Percentiles rank a stretch among this genome's conserved stretches.
Conservation (phyloP, 2,888 invertebrate genomes). For the Phengaris arion region DNA sequence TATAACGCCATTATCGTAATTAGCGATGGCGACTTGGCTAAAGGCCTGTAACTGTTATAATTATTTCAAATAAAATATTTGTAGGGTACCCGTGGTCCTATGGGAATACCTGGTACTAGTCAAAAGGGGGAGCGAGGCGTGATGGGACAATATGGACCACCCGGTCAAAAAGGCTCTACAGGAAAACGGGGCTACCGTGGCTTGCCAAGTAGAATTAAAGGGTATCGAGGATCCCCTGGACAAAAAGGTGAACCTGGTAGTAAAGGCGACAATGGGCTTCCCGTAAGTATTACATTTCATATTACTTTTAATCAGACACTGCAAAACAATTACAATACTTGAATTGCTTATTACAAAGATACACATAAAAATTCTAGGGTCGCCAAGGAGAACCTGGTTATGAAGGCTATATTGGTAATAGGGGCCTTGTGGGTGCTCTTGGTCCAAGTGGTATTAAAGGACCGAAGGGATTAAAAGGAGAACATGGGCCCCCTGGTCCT, state of each 20-base stretch:
- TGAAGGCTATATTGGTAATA: not conserved
- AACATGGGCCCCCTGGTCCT: not conserved
- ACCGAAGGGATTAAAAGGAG: not conserved
- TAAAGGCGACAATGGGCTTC: not conserved
- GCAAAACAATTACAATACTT: too few relatives aligned
- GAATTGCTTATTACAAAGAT: too few relatives aligned
- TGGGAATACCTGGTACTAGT: not conserved
- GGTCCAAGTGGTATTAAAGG: not conserved
- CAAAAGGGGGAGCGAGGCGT: not conserved
- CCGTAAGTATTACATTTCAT: not conserved
- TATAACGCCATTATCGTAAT: too few relatives aligned
- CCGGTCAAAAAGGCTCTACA: not conserved
- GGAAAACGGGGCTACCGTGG: not conserved
- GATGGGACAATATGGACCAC: not conserved
- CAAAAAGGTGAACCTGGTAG: not conserved
- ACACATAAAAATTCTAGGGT: not conserved
- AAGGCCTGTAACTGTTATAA: too few relatives aligned
- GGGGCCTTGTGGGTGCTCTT: not conserved
- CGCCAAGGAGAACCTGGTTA: not conserved
- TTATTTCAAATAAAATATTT: not conserved
- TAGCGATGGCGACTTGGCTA: too few relatives aligned
- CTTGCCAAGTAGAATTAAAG: not conserved
- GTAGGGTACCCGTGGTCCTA: not conserved
- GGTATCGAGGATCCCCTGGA: not conserved
- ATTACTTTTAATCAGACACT: too few relatives aligned